Percentiles rank a stretch among this genome's conserved stretches.
These are phyloP conservation scores for Hippoglossus hippoglossus DNA, from an alignment of 2,797 vertebrate species.

Conservation along the genomic window DNA sequence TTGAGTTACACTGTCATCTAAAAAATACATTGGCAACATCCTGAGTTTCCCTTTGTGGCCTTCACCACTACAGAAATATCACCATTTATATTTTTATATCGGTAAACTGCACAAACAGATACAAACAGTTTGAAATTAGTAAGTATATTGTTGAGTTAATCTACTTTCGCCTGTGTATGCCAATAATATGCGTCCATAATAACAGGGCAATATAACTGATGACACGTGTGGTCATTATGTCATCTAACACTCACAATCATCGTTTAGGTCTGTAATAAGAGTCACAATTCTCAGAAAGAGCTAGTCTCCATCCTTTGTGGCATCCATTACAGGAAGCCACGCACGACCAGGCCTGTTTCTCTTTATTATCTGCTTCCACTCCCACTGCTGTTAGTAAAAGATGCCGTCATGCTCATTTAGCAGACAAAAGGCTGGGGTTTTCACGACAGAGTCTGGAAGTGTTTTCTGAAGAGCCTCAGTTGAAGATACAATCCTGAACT, in stretches of 20 bases:
- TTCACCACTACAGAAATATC: not conserved
- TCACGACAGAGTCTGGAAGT: constrained; percentile 32
- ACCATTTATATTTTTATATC: not conserved
- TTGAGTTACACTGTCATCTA: not conserved
- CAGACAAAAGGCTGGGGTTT: constrained; percentile 6
- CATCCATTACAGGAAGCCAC: constrained; percentile 47
- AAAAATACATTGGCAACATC: not conserved
- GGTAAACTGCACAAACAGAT: not conserved
- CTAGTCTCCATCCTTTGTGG: constrained; percentile 14
- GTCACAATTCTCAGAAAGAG: constrained; percentile 19
- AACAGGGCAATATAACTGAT: constrained; percentile 7
- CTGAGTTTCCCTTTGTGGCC: not conserved
- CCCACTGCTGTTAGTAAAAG: constrained; percentile 21
- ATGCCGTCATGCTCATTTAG: constrained; percentile 37
- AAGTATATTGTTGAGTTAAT: not conserved
- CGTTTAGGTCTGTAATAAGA: constrained; percentile 21
- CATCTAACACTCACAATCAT: constrained; percentile 36
- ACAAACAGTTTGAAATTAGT: not conserved
- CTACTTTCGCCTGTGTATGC: not conserved
- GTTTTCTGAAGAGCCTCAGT: constrained; percentile 25
- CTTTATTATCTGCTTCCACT: constrained; percentile 46
- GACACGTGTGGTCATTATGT: constrained; percentile 40
- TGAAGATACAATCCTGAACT: constrained; percentile 19
- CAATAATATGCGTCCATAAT: not conserved
- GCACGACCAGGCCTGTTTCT: constrained; percentile 46